Evolutionary conservation across 2,888 invertebrate species (phyloP), one percentile per base, ranked within the genome.

Genomic region (Octodonta nipae): DNA sequence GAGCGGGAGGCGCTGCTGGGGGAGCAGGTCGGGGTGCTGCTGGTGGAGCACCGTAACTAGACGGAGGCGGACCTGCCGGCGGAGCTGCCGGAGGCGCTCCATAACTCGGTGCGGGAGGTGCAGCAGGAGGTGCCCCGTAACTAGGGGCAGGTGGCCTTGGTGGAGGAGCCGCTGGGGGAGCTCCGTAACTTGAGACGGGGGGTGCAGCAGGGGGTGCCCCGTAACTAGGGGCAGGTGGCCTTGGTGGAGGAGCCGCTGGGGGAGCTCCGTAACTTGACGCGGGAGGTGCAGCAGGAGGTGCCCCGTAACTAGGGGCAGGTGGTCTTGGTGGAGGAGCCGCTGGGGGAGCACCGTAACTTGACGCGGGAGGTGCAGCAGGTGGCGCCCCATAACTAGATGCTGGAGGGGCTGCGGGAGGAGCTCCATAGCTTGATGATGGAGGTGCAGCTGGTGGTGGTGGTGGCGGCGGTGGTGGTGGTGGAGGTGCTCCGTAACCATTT

Each of bases 11-110:
- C 11, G 22, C 10, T 10, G 22, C 22, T 10, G 22, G 22, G 11
- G 22, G 22, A 22, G 22, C 3, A 17, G 35, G 31, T 7, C 17
- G 14, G 60, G 63, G 46, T 15, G 48, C 46, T 43, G 44, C 37
- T 3, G 54, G 53, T 8, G 61, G 59, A 4, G 55, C 59, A 15
- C 66, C 63, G 32, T 63, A 64, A 5, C 61, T 58, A 1, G 51
- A 59, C 24, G 65, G 61, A 27, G 35, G n/a, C n/a, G n/a, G n/a
- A n/a, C n/a, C n/a, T n/a, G n/a, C n/a, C n/a, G n/a, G n/a, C n/a
- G n/a, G n/a, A n/a, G n/a, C n/a, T n/a, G n/a, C n/a, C n/a, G n/a
- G n/a, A n/a, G n/a, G n/a, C n/a, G n/a, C n/a, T n/a, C 22, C 22
- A 22, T 22, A 10, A n/a, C n/a, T 22, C 11, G 22, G 22, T 10